Evolutionary conservation across 2,888 invertebrate species (phyloP), one percentile per base, ranked within the genome.

Genomic region (Chaetoderma sp.): DNA sequence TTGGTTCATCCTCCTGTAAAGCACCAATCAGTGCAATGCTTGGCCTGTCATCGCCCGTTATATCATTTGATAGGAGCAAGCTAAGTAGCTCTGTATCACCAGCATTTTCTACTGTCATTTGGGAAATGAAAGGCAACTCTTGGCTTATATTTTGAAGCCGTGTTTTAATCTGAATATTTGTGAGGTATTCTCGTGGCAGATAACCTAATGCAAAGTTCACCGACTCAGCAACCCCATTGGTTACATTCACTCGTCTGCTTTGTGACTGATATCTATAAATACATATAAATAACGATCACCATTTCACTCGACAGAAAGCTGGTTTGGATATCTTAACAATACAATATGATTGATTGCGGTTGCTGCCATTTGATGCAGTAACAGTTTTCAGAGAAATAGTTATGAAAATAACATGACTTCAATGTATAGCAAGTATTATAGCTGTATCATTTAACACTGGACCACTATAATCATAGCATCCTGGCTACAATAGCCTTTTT

Each of bases 21-120:
- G 94, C 94, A 68, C 96, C 95, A 30, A 94, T 87, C n/a, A 96
- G 85, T 0, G 93, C 92, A 18, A 96, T 89, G 80, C 94, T 93
- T 79, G 93, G 92, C 87, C 95, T 95, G 1, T 76, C 60, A 13
- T 61, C 49, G n/a, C n/a, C n/a, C 2, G 8, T 28, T 30, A 75
- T 67, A 60, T 79, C 75, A 27, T 54, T 55, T 30, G 60, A 58
- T 28, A 73, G 42, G 68, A 96, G 87, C 36, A 89, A 88, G 0
- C 87, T 84, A 75, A 91, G 91, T 45, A 95, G 82, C 78, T 93
- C 91, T 32, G 88, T 80, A 67, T 91, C 90, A 0, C 88, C 88
- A 79, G 92, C 91, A 23, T 59, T 74, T 28, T 73, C 73, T 67
- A 87, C 76, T 90, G 88, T 89, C 49, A 83, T 81, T 3, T 66